Evolutionary conservation across 2,888 invertebrate species (phyloP), one percentile per base, ranked within the genome.

Genomic region (Eilema caniola): DNA sequence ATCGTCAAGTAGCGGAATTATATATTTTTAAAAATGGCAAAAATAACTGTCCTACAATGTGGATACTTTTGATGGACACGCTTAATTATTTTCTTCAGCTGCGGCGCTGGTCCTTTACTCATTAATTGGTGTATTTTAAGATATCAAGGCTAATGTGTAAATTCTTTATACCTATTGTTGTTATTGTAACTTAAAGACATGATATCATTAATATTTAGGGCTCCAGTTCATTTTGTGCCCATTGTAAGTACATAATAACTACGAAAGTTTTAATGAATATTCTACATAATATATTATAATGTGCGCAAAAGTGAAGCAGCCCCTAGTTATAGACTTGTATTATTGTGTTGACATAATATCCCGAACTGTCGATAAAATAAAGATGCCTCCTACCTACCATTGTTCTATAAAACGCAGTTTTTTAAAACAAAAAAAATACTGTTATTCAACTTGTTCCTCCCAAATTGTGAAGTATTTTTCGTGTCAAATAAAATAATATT

Each of bases 361-460:
- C 74, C 59, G 70, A 80, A 79, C 76, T 79, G 76, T 78, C 76
- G 74, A 81, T 78, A 78, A 14, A 33, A 37, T 37, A 14, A 24
- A 33, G 23, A 56, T 72, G 74, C 63, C 70, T 74, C 76, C 72
- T 70, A 16, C 67, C 41, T 59, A 64, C 41, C 16, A 41, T 12
- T 68, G 65, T 63, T 71, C 47, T 64, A 67, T 31, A 64, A 56
- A 59, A 67, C 56, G 53, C 67, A 69, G 28, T 76, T 72, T 76
- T 67, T 68, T 61, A 59, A 67, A 74, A 63, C 20, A n/a, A n/a
- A 41, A 63, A 69, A 31, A 69, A 14, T 33, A 66, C 16, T 14
- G 11, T 62, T 62, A 25, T 70, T 67, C 20, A 67, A 56, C 57
- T 59, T 11, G 57, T 72, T 75, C 62, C 59, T 71, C 56, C 11